Evolutionary conservation across 2,797 vertebrate species (phyloP), one percentile per base, ranked within the genome.

Genomic region (Sebastes hubbsi): DNA sequence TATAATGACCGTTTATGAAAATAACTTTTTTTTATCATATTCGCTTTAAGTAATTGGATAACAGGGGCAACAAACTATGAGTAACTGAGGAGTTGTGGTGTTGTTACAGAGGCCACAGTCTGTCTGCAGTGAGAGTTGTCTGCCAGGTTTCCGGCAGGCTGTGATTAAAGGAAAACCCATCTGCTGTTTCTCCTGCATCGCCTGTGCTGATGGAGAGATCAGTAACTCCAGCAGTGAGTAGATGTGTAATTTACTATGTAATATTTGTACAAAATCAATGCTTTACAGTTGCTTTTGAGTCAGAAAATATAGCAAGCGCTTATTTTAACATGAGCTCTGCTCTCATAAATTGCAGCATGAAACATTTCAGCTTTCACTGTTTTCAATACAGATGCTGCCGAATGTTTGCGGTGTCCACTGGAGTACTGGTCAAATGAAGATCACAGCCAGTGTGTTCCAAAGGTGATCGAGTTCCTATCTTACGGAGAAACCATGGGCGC

Each of bases 161-260:
- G 77, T 83, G 24, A 93, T 95, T 46, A 94, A 92, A 90, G 94
- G 93, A 1, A 95, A 94, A 87, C 95, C 95, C 49, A 75, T 90
- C 63, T 96, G 95, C 84, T 95, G 95, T 83, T 96, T 95, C 78
- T 92, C 90, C 77, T 96, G 95, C 68, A 55, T 95, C 20, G 55
- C 81, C 36, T 96, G 95, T 77, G 91, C 93, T 60, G 90, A 88
- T 60, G 95, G 95, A 77, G 94, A 95, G 86, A 95, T 96, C 82
- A 95, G 90, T 77, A 93, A 92, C 70, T 54, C 73, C 29, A 95
- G 82, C 61, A 92, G 95, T 96, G 76, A 92, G 93, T 82, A 5
- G 1, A 75, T 25, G 1, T 32, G 2, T 29, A 4, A 2, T 12
- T 22, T 1, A 52, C 11, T 4, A 2, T 58, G 5, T 30, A 13